A percentile compares a stretch with the other conserved stretches of the same genome.
Evolutionary conservation across 2,113 vertebrate genomes (phyloP).

Genomic region (Calyptommatus sinebrachiatus): DNA sequence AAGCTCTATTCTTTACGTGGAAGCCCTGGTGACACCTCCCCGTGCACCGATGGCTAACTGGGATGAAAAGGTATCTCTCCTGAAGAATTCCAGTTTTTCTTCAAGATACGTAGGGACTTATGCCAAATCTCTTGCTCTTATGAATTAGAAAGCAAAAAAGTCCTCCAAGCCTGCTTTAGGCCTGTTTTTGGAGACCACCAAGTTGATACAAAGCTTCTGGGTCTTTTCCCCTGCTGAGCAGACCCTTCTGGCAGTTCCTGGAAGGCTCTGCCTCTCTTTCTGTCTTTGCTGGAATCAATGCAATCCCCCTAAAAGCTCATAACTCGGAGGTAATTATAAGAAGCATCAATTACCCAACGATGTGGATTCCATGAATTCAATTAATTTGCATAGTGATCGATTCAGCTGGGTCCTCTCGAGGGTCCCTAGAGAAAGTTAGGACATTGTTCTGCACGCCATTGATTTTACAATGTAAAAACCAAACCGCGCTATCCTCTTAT

Average conservation of each 20-base stretch:
- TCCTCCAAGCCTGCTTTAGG: background rate
- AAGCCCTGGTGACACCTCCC: too few species aligned
- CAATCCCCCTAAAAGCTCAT: constrained; percentile 73
- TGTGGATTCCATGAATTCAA: constrained; percentile 74
- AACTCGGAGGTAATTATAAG: constrained; percentile 79
- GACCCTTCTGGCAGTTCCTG: constrained; percentile 12
- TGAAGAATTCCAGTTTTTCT: background rate
- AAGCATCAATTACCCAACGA: constrained; percentile 75
- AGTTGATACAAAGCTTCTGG: background rate
- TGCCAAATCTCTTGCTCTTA: too few species aligned
- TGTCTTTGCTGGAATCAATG: constrained; percentile 59
- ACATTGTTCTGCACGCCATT: constrained; percentile 74
- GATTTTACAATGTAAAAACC: constrained; percentile 75
- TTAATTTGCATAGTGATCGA: constrained; percentile 78
- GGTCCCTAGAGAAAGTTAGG: constrained; percentile 67
- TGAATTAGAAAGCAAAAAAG: background rate
- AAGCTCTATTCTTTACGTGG: too few species aligned
- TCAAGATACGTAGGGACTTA: background rate
- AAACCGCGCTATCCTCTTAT: constrained; percentile 65
- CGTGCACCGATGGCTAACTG: background rate
- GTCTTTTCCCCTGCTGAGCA: background rate
- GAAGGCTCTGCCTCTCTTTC: constrained; percentile 20
- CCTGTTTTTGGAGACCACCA: background rate
- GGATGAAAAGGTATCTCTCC: background rate
- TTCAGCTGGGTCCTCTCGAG: constrained; percentile 58